Evolutionary conservation across 1,140 invertebrate genomes (phyloP).

Genomic region (Thalassaphorura encarpata): DNA sequence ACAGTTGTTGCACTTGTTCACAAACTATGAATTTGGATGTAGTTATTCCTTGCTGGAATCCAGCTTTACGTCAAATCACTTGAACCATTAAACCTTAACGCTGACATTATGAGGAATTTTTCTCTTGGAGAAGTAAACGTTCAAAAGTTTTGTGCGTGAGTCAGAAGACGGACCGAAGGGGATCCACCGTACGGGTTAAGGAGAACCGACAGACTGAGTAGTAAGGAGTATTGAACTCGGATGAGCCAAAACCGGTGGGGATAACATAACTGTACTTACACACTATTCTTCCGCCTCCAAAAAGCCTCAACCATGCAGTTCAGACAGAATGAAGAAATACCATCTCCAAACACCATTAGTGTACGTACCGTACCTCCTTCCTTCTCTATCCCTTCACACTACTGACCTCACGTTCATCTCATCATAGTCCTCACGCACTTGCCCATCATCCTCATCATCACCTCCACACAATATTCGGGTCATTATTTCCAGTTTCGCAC

Average conservation of each 20-base stretch:
- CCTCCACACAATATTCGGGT: no score
- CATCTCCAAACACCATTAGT: not conserved
- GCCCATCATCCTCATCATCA: no score
- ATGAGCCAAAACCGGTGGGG: constrained; percentile 25
- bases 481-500: no score
- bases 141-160: constrained; percentile 4
- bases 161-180: not conserved
- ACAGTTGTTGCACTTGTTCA: no score
- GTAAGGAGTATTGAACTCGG: constrained; percentile 29
- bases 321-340: no score
- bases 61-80: not conserved
- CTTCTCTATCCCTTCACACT: not conserved
- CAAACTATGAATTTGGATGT: no score
- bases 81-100: no score
- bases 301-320: no score
- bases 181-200: constrained; percentile 21
- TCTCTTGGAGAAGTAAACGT: not conserved
- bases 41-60: not conserved
- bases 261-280: constrained; percentile 27
- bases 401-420: no score
- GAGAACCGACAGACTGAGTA: constrained; percentile 13
- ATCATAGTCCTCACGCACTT: no score
- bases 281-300: no score
- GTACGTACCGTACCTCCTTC: not conserved
- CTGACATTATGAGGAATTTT: no score